A percentile compares a stretch with the other conserved stretches of the same genome.
Evolutionary conservation across 2,797 vertebrate species (phyloP).

Genomic region (Babyrousa celebensis): DNA sequence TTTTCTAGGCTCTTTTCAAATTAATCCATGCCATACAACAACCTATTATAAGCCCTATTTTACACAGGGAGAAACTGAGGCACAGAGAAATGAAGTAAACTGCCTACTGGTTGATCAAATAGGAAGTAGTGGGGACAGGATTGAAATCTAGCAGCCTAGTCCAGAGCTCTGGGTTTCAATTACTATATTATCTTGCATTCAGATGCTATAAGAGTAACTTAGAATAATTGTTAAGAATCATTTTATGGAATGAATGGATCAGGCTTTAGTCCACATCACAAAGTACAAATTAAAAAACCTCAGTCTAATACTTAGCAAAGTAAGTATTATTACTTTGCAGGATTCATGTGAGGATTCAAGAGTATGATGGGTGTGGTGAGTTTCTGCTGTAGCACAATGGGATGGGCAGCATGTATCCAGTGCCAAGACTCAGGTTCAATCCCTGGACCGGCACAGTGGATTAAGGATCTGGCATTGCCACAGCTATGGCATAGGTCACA

Average conservation of each 20-base stretch:
- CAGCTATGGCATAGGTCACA: too few species aligned
- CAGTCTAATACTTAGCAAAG: neutral
- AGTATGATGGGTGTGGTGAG: neutral
- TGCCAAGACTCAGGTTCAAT: too few species aligned
- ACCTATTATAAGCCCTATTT: slow-evolving; percentile 9
- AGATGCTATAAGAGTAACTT: neutral
- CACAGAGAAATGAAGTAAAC: neutral
- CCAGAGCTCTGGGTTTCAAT: neutral
- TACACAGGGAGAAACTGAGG: slow-evolving; percentile 10
- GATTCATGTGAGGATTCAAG: neutral
- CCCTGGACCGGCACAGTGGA: too few species aligned
- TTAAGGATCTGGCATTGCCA: too few species aligned
- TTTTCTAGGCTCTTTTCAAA: neutral
- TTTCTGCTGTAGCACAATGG: too few species aligned
- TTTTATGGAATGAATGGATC: neutral
- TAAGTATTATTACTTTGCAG: neutral
- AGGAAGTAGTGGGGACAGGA: neutral
- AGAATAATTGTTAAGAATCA: neutral
- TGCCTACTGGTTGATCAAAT: neutral
- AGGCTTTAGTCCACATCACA: neutral
- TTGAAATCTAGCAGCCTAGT: neutral
- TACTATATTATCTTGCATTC: neutral
- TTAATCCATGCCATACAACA: neutral
- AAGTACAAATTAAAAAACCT: neutral
- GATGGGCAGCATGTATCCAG: too few species aligned